Evolutionary conservation across 2,888 invertebrate species (phyloP).

Genomic region (Brachypalpus laphriformis): DNA sequence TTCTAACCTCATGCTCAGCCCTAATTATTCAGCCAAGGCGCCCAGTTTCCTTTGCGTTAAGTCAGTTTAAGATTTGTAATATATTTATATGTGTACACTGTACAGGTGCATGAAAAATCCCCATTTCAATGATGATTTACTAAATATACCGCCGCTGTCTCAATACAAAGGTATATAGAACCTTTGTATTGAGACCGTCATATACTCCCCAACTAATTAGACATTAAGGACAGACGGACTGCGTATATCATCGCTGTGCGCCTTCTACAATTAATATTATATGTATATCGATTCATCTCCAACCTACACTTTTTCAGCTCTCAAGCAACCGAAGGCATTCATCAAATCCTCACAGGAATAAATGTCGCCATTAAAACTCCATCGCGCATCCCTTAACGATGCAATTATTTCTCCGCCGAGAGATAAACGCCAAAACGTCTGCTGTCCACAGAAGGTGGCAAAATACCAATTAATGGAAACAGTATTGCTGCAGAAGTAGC

Average conservation of each 20-base stretch:
- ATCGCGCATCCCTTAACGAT: neutral
- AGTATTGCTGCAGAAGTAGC: neutral
- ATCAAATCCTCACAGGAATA: constrained; percentile 4
- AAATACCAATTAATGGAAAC: constrained; percentile 40
- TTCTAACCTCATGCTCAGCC: too few species aligned
- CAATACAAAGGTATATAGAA: too few species aligned
- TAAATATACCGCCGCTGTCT: too few species aligned
- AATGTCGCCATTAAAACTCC: constrained; percentile 28
- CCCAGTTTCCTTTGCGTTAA: too few species aligned
- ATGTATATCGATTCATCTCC: neutral
- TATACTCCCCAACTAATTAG: neutral
- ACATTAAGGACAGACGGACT: neutral
- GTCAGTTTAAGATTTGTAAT: too few species aligned
- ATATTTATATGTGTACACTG: too few species aligned
- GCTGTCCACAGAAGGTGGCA: constrained; percentile 18
- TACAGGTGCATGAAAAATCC: too few species aligned
- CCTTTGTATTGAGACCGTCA: too few species aligned
- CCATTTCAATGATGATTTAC: too few species aligned
- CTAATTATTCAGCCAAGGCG: too few species aligned
- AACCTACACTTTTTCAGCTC: neutral
- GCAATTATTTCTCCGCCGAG: constrained; percentile 24
- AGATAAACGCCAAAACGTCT: constrained; percentile 30
- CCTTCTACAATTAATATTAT: neutral
- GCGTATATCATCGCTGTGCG: neutral
- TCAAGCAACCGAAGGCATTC: constrained; percentile 1